A percentile compares a stretch with the other conserved stretches of the same genome.
Conservation (phyloP, 2,797 vertebrate species). For the Setipinna tenuifilis region DNA sequence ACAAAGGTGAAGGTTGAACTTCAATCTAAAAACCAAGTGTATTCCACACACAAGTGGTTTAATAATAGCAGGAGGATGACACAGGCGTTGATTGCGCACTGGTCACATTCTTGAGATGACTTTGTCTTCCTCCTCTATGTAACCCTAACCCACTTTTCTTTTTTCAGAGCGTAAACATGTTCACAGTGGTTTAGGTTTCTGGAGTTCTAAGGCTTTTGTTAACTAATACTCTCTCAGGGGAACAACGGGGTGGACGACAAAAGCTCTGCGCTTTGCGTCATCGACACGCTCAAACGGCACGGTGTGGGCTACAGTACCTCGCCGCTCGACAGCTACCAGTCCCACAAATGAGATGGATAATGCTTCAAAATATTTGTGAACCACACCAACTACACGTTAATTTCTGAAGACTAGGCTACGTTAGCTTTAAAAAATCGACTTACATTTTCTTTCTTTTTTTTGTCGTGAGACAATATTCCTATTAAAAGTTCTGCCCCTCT, state of each 20-base stretch:
- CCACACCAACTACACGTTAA: no score
- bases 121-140: slow-evolving; percentile 30
- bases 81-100: not conserved
- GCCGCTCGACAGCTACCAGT: not conserved
- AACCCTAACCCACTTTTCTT: slow-evolving; percentile 67
- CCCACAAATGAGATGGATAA: not conserved
- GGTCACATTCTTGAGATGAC: not conserved
- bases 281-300: not conserved
- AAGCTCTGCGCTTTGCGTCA: not conserved
- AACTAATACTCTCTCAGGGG: not conserved
- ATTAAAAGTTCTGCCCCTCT: no score
- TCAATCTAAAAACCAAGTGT: not conserved
- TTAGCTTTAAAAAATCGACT: no score
- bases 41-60: not conserved
- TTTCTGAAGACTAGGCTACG: no score
- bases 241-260: not conserved
- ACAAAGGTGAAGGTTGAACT: not conserved
- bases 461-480: no score
- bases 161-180: slow-evolving; percentile 49
- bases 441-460: no score
- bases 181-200: slow-evolving; percentile 39
- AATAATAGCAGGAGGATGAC: not conserved
- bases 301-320: not conserved
- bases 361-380: no score
- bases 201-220: not conserved